Evolutionary conservation across 1,140 invertebrate species (phyloP), one percentile per base, ranked within the genome.

Genomic region (Anastatus disparis): DNA sequence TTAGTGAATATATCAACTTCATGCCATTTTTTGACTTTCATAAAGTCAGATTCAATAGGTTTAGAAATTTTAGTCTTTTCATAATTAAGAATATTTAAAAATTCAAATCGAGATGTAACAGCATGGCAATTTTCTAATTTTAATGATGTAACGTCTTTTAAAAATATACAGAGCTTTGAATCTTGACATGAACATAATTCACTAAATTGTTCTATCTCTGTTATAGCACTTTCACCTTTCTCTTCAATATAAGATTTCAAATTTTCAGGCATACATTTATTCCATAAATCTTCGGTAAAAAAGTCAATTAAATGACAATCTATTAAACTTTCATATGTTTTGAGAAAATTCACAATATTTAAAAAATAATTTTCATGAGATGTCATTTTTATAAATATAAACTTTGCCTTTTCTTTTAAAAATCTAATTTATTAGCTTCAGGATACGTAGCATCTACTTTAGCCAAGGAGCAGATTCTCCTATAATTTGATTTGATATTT

Each of bases 291-390:
- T n/a, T 91, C 82, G 0, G 89, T 92, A n/a, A 94, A 88, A 84
- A 92, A 95, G 75, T 94, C 91, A 3, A 94, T 93, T 86, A 94
- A 90, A 81, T 95, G 94, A 76, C 91, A 92, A 81, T 94, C 91
- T 2, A 90, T 88, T 48, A 95, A 83, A 2, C 88, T 83, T 69
- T 91, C 76, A 73, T 90, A 84, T 1, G 88, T 86, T 53, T 87
- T 79, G 10, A 94, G 78, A 80, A 90, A 92, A 20, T 74, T 74
- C 12, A 89, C 78, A 3, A 89, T 78, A 40, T 83, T 81, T 31
- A 90, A 84, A 69, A 93, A 85, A 40, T 89, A 81, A 44, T 78
- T 50, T 65, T 82, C 72, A 17, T 78, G 78, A n/a, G 68, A 38
- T 53, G 40, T 8, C 77, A 80, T 80, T 15, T 46, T 78, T 29